These are phyloP conservation scores for Acleris literana DNA, from an alignment of 2,888 invertebrate genomes.

Conservation along the genomic window DNA sequence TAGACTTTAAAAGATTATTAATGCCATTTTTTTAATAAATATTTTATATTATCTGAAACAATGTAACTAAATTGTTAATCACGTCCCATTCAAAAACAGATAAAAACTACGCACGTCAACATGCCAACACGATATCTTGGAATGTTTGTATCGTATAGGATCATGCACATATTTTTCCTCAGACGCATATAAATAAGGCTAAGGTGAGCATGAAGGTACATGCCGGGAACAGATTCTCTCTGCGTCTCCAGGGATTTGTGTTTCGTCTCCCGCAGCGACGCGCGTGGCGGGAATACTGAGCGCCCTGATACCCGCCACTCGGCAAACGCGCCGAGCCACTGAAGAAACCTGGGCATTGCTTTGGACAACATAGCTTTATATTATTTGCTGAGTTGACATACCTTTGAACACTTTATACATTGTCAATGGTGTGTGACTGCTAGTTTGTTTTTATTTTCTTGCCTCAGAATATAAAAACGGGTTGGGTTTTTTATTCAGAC, in stretches of 20 bases:
- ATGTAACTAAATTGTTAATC: background rate
- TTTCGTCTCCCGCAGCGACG: constrained; percentile 69
- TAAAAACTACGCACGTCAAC: constrained; percentile 21
- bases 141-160: constrained; percentile 45
- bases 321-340: constrained; percentile 38
- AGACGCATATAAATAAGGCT: constrained; percentile 71
- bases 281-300: constrained; percentile 72
- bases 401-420: constrained; percentile 5
- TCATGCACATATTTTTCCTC: constrained; percentile 66
- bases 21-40: too few relatives aligned
- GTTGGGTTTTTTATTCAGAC: too few relatives aligned
- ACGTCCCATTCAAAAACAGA: constrained; percentile 6
- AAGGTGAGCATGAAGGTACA: constrained; percentile 67
- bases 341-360: constrained; percentile 41
- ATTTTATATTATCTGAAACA: too few relatives aligned
- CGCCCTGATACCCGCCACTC: constrained; percentile 48
- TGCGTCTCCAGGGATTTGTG: constrained; percentile 74
- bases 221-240: constrained; percentile 65
- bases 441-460: too few relatives aligned
- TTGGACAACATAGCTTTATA: constrained; percentile 29
- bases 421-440: too few relatives aligned
- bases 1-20: too few relatives aligned
- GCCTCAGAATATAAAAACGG: too few relatives aligned
- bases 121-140: constrained; percentile 10
- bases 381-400: constrained; percentile 16